Conservation (phyloP, 2,888 invertebrate species). For the Polia nebulosa region DNA sequence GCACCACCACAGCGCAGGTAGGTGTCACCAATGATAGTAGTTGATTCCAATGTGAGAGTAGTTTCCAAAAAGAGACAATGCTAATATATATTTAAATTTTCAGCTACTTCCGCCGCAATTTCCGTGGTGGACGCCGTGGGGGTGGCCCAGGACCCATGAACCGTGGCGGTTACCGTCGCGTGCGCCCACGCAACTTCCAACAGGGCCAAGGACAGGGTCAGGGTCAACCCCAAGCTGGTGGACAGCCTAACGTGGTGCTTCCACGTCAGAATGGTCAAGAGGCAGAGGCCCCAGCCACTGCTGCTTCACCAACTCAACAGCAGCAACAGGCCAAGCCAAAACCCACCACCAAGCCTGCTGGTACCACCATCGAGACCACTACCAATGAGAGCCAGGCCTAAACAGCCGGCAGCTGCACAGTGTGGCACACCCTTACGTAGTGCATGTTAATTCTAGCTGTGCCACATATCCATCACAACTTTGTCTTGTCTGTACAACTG, state of each 20-base stretch:
- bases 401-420: conserved; percentile 69
- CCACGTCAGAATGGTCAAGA: conserved; percentile 81
- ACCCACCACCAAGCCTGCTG: conserved; percentile 80
- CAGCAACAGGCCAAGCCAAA: conserved; percentile 81
- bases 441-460: conserved; percentile 83
- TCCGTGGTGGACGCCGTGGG: conserved; percentile 92
- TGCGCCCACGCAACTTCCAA: conserved; percentile 83
- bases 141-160: conserved; percentile 85
- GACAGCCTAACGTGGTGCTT: conserved; percentile 63
- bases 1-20: conserved; percentile 88
- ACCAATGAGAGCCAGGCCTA: conserved; percentile 90
- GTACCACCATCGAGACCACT: conserved; percentile 86
- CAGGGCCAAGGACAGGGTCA: conserved; percentile 71
- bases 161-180: conserved; percentile 85
- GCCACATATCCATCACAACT: conserved; percentile 78
- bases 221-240: conserved; percentile 58
- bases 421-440: conserved; percentile 82
- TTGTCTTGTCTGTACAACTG: conserved; percentile 82
- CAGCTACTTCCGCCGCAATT: conserved; percentile 94
- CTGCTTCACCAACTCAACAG: conserved; percentile 73
- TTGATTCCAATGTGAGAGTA: conserved; percentile 1
- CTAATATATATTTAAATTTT: conserved; percentile 62
- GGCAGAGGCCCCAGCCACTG: conserved; percentile 76
- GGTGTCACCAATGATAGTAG: conserved; percentile 59
- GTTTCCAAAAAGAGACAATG: neutral